Evolutionary conservation across 2,888 invertebrate species (phyloP), one percentile per base, ranked within the genome.

Genomic region (Aphodius sticticus): DNA sequence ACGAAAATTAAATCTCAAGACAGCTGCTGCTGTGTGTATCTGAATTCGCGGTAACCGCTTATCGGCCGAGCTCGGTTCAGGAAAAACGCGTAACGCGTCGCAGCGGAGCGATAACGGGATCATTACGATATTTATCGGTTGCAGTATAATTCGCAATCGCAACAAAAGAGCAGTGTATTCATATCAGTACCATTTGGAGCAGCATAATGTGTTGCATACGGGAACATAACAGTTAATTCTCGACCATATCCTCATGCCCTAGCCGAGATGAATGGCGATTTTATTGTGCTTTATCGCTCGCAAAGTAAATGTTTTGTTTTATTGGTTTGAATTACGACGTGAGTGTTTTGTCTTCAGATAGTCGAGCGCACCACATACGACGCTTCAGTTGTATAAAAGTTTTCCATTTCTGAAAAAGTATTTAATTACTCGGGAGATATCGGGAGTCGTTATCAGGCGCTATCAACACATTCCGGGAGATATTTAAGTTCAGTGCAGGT

Each of bases 21-120:
- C 53, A 53, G 53, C 53, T 53, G 53, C 53, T 12, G 53, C 53
- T 53, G 53, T 53, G 53, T 53, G 53, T 53, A 53, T 53, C 53
- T 53, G 53, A 53, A 53, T 53, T 53, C 53, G 53, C 53, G 53
- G 53, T 53, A 53, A 53, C 53, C 53, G 53, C 53, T 53, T 53
- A 53, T 53, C 53, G 53, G 53, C 26, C 3, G 2, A 26, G 53
- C 53, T 0, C 53, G 53, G 7, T 53, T 53, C 53, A 53, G 1
- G 53, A 53, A 53, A 53, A 53, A 53, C 53, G 53, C 53, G 53
- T 53, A 53, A 53, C 53, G 53, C 53, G 53, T 53, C 53, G 53
- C 53, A 53, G 53, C 53, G 53, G 4, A 53, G 53, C 53, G 53
- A 53, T 53, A 53, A 53, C 53, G 53, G 53, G 53, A 53, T 53